phyloP scores from a whole-genome alignment of 1,140 invertebrate genomes.

The Platyura marginata region DNA sequence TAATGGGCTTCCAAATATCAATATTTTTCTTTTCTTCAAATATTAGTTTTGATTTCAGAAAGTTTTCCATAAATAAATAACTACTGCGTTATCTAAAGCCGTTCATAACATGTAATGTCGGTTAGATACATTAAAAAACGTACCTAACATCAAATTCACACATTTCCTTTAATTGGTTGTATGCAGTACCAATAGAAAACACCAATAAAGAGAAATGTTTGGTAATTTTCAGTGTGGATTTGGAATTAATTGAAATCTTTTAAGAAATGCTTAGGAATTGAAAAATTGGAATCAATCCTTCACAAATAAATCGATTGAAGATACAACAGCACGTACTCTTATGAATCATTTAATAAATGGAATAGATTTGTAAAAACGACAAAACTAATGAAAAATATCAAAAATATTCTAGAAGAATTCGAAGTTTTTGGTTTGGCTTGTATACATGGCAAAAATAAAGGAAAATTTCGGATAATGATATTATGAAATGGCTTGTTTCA shows the following conservation, averaged over 20 bases:
- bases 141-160: neutral
- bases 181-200: neutral
- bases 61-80: neutral
- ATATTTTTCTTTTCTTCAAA: neutral
- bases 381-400: neutral
- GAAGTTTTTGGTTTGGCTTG: no score
- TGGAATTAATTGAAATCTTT: neutral
- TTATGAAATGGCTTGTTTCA: no score
- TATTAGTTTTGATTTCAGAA: no score
- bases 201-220: constrained; percentile 1
- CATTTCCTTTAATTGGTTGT: neutral
- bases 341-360: constrained; percentile 4
- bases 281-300: neutral
- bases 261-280: neutral
- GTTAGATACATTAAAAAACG: neutral
- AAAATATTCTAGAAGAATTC: no score
- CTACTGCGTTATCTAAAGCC: neutral
- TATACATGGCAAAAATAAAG: no score
- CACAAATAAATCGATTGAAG: neutral
- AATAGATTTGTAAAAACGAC: constrained; percentile 1
- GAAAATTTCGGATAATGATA: no score
- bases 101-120: neutral
- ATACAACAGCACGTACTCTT: neutral
- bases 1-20: neutral
- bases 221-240: neutral